Base-by-base conservation (phyloP, 2,113 vertebrate species). In the Ellobius talpinus region DNA sequence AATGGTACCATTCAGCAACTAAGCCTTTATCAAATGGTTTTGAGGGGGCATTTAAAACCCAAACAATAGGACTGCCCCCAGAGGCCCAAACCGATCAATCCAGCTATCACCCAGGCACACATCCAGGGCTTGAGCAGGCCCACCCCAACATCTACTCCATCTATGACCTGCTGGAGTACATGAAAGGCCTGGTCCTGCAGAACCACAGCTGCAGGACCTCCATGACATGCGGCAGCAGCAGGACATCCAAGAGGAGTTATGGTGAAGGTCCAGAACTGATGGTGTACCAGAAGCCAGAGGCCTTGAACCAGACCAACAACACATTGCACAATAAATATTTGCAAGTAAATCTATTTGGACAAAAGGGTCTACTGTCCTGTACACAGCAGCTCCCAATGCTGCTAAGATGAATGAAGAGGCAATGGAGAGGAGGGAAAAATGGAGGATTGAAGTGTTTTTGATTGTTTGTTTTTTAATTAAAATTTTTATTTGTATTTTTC, bases 111-210 rank as follows among this genome's bases (percentile, higher is more conserved):
- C 1, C 65, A 66, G 29, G 29, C 29, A 66, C 4, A 66, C 7
- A 72, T n/a, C 68, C 33, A 72, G 68, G 68, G 36, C 68, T n/a
- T n/a, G 68, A 72, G 33, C 7, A n/a, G 68, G 33, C 68, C 36
- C 16, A 72, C 68, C 14, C 33, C 6, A n/a, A 21, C 68, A 21
- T n/a, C 36, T n/a, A 72, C 68, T 7, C 36, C 33, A 72, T 19
- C 16, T 72, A 19, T 72, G 68, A 72, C 68, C 68, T 72, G 7
- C 33, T 36, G 6, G 66, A 70, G 66, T 14, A 5, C 4, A 3
- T 72, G 68, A 72, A n/a, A 36, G 68, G 6, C 7, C 0, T 21
- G 16, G 3, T n/a, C 68, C 36, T n/a, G 36, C 0, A 0, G 7
- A n/a, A n/a, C 16, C 68, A n/a, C 21, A 19, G 36, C 33, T n/a